phyloP scores from a whole-genome alignment of 2,113 vertebrate genomes.

The Cebidichthys violaceus region DNA sequence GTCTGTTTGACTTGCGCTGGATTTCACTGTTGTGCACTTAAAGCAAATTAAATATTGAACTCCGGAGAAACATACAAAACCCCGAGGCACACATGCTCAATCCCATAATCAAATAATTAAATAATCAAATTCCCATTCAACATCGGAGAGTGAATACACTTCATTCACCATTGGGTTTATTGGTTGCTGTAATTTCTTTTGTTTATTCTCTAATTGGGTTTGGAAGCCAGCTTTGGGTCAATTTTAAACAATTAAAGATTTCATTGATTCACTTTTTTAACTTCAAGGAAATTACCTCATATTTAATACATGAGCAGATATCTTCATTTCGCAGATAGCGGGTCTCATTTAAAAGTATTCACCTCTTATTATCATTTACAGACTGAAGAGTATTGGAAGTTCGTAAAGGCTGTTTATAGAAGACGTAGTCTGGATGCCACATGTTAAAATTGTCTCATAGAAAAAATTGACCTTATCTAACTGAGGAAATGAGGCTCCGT shows the following conservation, averaged over 20 bases:
- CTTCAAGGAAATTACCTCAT: constrained; percentile 29
- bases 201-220: constrained; percentile 33
- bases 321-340: constrained; percentile 16
- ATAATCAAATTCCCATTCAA: constrained; percentile 22
- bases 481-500: constrained; percentile 66
- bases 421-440: constrained; percentile 31
- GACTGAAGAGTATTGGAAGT: constrained; percentile 19
- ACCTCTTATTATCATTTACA: constrained; percentile 20
- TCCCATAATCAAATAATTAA: not conserved
- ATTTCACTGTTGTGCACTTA: constrained; percentile 42
- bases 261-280: not conserved
- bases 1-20: constrained; percentile 45
- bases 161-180: constrained; percentile 10
- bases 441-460: constrained; percentile 49
- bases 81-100: not conserved
- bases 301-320: constrained; percentile 23
- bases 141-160: not conserved
- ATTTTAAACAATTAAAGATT: not conserved
- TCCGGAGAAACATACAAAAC: constrained; percentile 7
- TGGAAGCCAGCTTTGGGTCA: constrained; percentile 25
- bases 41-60: constrained; percentile 42
- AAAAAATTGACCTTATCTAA: constrained; percentile 58
- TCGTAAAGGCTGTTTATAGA: constrained; percentile 33
- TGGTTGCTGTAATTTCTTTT: constrained; percentile 14
- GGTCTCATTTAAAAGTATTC: constrained; percentile 23